These are phyloP conservation scores for Tauraco hartlaubi DNA, from an alignment of 2,797 vertebrate species.

Conservation along the genomic window DNA sequence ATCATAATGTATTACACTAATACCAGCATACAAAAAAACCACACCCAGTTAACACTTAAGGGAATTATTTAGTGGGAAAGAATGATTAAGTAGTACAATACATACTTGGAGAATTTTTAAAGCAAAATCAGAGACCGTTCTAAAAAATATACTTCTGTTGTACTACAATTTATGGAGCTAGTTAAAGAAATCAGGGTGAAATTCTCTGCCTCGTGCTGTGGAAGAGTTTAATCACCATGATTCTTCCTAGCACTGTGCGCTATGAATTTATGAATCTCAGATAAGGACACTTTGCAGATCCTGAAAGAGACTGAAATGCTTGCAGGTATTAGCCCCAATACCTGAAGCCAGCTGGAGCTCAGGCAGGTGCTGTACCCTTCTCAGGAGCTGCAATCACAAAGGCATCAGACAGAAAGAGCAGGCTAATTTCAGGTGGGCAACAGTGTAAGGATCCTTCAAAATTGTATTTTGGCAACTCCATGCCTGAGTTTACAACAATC, in stretches of 20 bases:
- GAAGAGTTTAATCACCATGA: neutral
- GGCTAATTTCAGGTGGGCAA: neutral
- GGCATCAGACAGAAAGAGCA: neutral
- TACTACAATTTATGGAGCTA: neutral
- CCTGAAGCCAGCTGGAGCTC: neutral
- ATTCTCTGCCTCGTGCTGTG: neutral
- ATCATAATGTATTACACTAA: neutral
- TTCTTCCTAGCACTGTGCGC: neutral
- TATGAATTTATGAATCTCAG: conserved; percentile 26
- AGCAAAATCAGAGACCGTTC: neutral
- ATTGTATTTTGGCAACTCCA: neutral
- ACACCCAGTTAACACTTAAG: neutral
- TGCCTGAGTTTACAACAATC: neutral
- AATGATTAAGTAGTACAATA: neutral
- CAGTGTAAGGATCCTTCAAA: neutral
- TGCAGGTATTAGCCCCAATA: neutral
- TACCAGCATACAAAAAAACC: neutral
- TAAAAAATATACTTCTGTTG: neutral
- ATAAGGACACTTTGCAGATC: neutral
- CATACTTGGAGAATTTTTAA: neutral
- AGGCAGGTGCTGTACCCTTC: neutral
- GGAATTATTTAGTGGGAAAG: neutral
- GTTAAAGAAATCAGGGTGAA: neutral
- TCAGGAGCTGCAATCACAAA: neutral
- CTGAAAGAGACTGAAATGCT: neutral